Evolutionary conservation across 37 sponge, comb jelly and placozoan species (phyloP).

Genomic region (Beroe forskalii): DNA sequence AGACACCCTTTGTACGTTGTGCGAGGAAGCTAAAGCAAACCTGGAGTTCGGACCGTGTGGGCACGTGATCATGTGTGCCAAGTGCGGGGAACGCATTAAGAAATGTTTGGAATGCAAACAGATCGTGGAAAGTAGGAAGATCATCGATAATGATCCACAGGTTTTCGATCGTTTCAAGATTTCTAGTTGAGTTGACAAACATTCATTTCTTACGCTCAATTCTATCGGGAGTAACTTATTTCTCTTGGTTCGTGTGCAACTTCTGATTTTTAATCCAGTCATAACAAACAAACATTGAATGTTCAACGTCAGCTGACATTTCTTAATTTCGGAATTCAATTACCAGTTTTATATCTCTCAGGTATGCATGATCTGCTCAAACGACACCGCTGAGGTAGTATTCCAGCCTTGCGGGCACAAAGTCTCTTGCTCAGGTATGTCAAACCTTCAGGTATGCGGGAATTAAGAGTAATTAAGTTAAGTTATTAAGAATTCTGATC

Average conservation of each 20-base stretch:
- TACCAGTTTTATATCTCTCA: slow-evolving; percentile 72
- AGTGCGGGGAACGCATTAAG: slow-evolving; percentile 76
- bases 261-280: not conserved
- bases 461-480: too few species aligned
- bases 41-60: slow-evolving; percentile 87
- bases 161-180: too few species aligned
- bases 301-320: too few species aligned
- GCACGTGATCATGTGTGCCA: slow-evolving; percentile 77
- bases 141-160: slow-evolving; percentile 53
- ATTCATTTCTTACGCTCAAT: not conserved
- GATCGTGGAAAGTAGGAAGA: slow-evolving; percentile 63
- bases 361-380: slow-evolving; percentile 90
- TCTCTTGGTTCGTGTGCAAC: not conserved
- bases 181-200: not conserved
- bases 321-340: too few species aligned
- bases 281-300: too few species aligned
- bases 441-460: too few species aligned
- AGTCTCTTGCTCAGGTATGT: slow-evolving; percentile 84
- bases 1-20: slow-evolving; percentile 70
- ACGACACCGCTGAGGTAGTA: slow-evolving; percentile 71
- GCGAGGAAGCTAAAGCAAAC: slow-evolving; percentile 71
- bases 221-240: not conserved
- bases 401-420: slow-evolving; percentile 93
- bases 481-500: too few species aligned
- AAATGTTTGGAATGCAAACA: slow-evolving; percentile 81